Conservation (phyloP, 1,140 invertebrate species). For the Euwallacea fornicatus region DNA sequence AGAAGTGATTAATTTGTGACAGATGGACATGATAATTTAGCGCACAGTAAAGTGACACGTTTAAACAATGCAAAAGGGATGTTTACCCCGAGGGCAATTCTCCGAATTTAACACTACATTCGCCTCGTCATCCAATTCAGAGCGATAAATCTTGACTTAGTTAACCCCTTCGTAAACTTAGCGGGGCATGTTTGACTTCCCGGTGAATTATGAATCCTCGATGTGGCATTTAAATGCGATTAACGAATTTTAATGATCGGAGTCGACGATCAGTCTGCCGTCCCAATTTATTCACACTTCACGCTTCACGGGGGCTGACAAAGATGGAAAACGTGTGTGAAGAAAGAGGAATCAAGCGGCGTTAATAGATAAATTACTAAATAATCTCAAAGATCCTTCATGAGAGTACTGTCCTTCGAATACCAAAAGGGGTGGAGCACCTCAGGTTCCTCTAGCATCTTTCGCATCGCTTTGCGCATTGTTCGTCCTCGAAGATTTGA, state of each 20-base stretch:
- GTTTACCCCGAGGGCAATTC: constrained; percentile 29
- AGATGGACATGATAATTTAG: constrained; percentile 28
- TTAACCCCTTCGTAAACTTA: constrained; percentile 46
- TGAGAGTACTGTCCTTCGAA: no score
- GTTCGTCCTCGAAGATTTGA: no score
- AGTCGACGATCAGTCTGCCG: constrained; percentile 24
- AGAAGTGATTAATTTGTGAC: constrained; percentile 10
- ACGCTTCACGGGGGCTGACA: constrained; percentile 23
- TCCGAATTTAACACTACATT: constrained; percentile 41
- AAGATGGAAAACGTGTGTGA: constrained; percentile 20
- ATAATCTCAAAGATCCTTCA: no score
- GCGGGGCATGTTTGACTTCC: constrained; percentile 48
- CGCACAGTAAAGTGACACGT: constrained; percentile 10
- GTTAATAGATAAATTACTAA: no score
- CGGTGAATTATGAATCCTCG: constrained; percentile 47
- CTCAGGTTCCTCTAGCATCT: no score
- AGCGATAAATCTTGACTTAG: constrained; percentile 48
- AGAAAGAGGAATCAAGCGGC: not conserved
- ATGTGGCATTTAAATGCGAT: constrained; percentile 49
- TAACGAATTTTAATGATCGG: constrained; percentile 50
- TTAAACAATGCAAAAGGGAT: constrained; percentile 30
- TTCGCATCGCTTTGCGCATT: no score
- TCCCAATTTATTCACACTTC: constrained; percentile 38
- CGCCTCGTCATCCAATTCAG: constrained; percentile 42
- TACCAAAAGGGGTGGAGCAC: no score